Base-by-base conservation (phyloP, 2,888 invertebrate species). In the Cerastoderma edule region DNA sequence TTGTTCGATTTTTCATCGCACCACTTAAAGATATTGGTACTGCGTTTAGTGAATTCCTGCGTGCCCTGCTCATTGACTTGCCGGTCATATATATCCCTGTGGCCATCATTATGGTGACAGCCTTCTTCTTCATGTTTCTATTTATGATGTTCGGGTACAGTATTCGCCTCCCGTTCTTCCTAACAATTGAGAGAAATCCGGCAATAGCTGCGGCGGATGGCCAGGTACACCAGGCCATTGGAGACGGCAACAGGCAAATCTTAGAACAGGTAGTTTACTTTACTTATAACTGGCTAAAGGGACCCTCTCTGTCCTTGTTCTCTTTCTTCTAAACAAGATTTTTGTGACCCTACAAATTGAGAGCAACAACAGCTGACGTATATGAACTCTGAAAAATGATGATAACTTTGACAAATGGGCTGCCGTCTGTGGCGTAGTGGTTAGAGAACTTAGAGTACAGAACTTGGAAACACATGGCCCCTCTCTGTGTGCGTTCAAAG, bases 21-120 rank as follows among this genome's bases (percentile, higher is more conserved):
- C 89, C 89, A n/a, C 53, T 88, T 65, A 85, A 87, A 57, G 87
- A 89, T 71, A 72, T 89, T 16, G 89, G 88, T 8, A 57, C 71
- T 39, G 82, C 85, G 4, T 57, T 88, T 16, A 85, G 85, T 68
- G 79, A 82, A 56, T 86, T 89, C 39, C 66, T 88, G 33, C 70
- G 71, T 22, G 85, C 84, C 1, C 68, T 86, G 0, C 79, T 89
- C 3, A 75, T 80, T 46, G 87, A 87, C 66, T 76, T 88, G 30
- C 89, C 89, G 6, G 10, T 88, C 8, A 78, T 83, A 16, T 67
- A 86, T 63, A 86, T 84, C 78, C 88, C 88, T 8, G 68, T 88
- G 67, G 86, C 84, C 63, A 69, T 86, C 30, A 70, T 24, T 10
- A 66, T 83, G 32, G 74, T 87, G 53, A 57, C 72, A 3, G 0